These are phyloP conservation scores for Oreonectes daqikongensis DNA, from an alignment of 2,797 vertebrate genomes.

Conservation along the genomic window DNA sequence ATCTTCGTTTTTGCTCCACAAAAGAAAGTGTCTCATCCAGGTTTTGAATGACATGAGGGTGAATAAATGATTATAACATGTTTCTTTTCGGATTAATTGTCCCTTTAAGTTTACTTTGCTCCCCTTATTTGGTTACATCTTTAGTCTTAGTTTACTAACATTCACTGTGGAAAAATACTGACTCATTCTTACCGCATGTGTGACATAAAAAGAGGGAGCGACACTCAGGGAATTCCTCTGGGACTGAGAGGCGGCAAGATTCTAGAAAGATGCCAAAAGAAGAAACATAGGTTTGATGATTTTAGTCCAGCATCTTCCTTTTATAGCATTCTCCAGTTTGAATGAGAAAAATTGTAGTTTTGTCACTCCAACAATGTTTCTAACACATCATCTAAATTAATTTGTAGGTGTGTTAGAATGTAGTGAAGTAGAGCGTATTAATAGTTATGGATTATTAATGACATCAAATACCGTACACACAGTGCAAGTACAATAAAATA, in stretches of 20 bases:
- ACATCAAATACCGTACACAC: background rate
- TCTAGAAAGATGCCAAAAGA: constrained; percentile 25
- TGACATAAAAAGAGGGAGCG: constrained; percentile 49
- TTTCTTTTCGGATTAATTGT: too few species aligned
- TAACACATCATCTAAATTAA: background rate
- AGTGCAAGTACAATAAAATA: constrained; percentile 47
- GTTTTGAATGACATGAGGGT: too few species aligned
- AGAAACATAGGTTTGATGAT: background rate
- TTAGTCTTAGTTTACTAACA: background rate
- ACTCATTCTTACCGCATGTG: constrained; percentile 26
- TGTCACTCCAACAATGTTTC: background rate
- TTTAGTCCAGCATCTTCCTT: background rate
- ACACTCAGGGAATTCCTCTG: constrained; percentile 51
- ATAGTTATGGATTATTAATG: constrained; percentile 48
- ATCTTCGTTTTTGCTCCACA: too few species aligned
- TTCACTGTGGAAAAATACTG: constrained; percentile 39
- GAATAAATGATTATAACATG: too few species aligned
- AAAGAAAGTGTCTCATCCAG: too few species aligned
- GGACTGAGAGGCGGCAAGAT: constrained; percentile 10
- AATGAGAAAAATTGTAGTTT: background rate
- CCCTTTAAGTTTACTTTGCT: too few species aligned
- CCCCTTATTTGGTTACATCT: background rate
- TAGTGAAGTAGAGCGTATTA: constrained; percentile 8
- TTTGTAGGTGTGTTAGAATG: background rate
- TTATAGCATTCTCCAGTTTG: background rate